phyloP scores from a whole-genome alignment of 2,888 invertebrate genomes.

The Tetropium fuscum region DNA sequence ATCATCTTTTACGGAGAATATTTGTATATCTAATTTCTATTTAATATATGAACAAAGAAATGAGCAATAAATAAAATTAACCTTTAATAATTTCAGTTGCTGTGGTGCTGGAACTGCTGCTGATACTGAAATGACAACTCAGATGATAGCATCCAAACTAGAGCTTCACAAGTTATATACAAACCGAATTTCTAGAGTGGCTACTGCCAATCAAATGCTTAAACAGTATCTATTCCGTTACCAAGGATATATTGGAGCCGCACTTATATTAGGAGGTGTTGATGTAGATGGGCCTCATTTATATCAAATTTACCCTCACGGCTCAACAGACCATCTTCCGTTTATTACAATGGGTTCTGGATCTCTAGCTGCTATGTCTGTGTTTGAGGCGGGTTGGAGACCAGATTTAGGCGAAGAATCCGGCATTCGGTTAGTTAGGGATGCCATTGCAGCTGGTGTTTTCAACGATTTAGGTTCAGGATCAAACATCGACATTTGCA shows the following conservation, averaged over 20 bases:
- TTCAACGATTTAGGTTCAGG: conserved; percentile 98
- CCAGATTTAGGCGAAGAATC: conserved; percentile 87
- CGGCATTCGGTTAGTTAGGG: conserved; percentile 88
- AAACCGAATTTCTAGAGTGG: conserved; percentile 89
- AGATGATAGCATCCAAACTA: conserved; percentile 92
- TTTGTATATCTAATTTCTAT: background rate
- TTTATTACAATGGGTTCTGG: conserved; percentile 95
- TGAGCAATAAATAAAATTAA: background rate
- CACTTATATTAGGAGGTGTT: conserved; percentile 94
- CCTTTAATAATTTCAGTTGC: conserved; percentile 71
- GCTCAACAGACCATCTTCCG: conserved; percentile 91
- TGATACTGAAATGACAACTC: conserved; percentile 95
- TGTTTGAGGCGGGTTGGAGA: conserved; percentile 93
- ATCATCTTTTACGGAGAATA: too few species aligned
- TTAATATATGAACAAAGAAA: conserved; percentile 5
- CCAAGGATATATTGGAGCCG: conserved; percentile 95
- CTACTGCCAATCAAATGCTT: conserved; percentile 89
- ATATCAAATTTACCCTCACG: conserved; percentile 95
- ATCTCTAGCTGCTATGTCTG: conserved; percentile 96
- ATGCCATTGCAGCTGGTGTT: conserved; percentile 97
- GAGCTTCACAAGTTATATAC: conserved; percentile 94
- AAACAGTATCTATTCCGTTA: conserved; percentile 96
- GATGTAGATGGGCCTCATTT: conserved; percentile 92
- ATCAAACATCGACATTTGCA: conserved; percentile 93
- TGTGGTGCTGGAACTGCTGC: conserved; percentile 99